Conservation (phyloP, 2,113 vertebrate genomes). For the Zingel zingel region DNA sequence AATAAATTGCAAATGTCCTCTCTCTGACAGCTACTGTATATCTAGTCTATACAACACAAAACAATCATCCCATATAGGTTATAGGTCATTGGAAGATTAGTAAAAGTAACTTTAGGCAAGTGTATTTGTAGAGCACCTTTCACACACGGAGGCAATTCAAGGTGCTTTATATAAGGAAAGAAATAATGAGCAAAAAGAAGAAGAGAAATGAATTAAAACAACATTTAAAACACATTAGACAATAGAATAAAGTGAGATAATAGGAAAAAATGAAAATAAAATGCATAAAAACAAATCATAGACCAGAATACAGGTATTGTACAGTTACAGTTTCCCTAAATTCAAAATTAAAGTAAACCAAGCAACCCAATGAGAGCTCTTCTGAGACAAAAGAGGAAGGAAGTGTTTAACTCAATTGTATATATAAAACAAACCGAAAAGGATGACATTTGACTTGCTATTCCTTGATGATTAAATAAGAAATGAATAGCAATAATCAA, state of each 20-base stretch:
- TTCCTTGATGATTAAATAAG: neutral
- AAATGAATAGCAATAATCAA: neutral
- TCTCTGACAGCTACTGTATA: neutral
- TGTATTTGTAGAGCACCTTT: neutral
- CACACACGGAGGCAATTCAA: neutral
- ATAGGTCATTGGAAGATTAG: neutral
- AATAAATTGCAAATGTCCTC: neutral
- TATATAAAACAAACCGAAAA: neutral
- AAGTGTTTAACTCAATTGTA: neutral
- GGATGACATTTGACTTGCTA: neutral
- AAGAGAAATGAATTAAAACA: neutral
- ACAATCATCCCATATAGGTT: neutral
- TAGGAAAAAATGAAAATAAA: neutral
- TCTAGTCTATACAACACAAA: neutral
- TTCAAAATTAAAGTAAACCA: neutral
- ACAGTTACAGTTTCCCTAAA: neutral
- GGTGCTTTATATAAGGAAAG: neutral
- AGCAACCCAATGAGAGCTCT: neutral
- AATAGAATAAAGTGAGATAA: neutral
- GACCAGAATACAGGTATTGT: neutral
- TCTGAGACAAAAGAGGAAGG: neutral
- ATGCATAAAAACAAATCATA: neutral
- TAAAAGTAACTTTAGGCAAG: neutral
- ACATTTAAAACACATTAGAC: neutral
- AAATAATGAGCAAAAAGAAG: neutral